phyloP scores from a whole-genome alignment of 2,113 vertebrate species.

The Pseudorhombus dupliciocellatus region DNA sequence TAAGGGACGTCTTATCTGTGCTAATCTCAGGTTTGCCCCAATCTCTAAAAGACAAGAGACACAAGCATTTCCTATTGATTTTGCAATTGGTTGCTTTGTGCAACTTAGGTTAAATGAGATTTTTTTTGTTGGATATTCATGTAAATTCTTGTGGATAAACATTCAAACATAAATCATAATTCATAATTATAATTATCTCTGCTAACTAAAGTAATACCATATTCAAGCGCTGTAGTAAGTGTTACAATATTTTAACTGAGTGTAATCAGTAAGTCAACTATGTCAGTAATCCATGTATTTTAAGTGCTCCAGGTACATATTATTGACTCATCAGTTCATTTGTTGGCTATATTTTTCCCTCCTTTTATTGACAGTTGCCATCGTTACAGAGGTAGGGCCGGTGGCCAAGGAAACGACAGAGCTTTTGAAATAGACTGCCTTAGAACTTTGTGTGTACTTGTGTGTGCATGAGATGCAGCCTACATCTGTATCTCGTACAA shows the following conservation, averaged over 20 bases:
- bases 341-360: background rate
- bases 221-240: background rate
- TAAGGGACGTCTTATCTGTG: constrained; percentile 25
- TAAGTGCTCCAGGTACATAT: background rate
- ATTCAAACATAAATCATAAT: too few relatives aligned
- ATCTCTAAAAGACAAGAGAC: background rate
- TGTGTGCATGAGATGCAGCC: background rate
- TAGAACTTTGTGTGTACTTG: background rate
- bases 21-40: constrained; percentile 14
- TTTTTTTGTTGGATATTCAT: background rate
- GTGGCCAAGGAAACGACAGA: background rate
- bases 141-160: background rate
- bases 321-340: background rate
- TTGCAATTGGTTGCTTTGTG: background rate
- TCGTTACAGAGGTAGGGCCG: background rate
- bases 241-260: too few relatives aligned
- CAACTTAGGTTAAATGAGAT: background rate
- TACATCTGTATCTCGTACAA: background rate
- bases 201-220: background rate
- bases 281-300: too few relatives aligned
- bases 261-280: too few relatives aligned
- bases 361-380: background rate
- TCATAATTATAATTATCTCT: background rate
- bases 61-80: background rate
- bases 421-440: background rate